Conservation (phyloP, 2,797 vertebrate genomes). For the Paguma larvata region DNA sequence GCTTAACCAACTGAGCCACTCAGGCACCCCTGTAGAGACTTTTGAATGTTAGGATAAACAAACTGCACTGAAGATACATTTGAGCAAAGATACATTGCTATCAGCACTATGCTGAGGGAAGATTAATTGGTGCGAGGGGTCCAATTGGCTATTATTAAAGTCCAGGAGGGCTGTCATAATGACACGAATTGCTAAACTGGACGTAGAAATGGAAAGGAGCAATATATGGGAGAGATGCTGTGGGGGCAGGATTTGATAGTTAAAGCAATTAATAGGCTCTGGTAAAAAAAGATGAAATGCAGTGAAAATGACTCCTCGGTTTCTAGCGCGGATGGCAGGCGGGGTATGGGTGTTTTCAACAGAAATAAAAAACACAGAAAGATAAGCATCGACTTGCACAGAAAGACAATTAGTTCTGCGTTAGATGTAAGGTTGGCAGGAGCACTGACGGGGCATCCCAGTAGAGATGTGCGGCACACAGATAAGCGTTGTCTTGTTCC, state of each 20-base stretch:
- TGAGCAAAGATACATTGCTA: constrained; percentile 51
- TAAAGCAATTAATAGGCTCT: constrained; percentile 65
- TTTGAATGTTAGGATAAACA: constrained; percentile 52
- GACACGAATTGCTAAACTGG: constrained; percentile 37
- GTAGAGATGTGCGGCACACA: constrained; percentile 6
- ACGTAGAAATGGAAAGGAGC: constrained; percentile 16
- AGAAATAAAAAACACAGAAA: constrained; percentile 48
- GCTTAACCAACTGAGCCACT: no score
- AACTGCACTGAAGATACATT: neutral
- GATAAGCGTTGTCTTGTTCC: constrained; percentile 37
- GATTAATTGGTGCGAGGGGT: constrained; percentile 27
- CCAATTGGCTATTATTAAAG: constrained; percentile 25
- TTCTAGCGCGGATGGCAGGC: constrained; percentile 9
- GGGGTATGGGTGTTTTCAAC: constrained; percentile 42
- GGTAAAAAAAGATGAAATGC: constrained; percentile 64
- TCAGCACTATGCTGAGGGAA: neutral
- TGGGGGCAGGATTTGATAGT: constrained; percentile 24
- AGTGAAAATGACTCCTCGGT: constrained; percentile 51
- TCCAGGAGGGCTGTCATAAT: constrained; percentile 8
- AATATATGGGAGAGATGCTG: neutral
- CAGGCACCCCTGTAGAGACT: neutral
- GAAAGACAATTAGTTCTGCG: constrained; percentile 53
- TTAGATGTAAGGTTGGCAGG: constrained; percentile 29
- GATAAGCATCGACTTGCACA: constrained; percentile 67
- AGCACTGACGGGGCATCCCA: neutral